Conservation (phyloP, 2,888 invertebrate genomes). For the Amiota mariae region DNA sequence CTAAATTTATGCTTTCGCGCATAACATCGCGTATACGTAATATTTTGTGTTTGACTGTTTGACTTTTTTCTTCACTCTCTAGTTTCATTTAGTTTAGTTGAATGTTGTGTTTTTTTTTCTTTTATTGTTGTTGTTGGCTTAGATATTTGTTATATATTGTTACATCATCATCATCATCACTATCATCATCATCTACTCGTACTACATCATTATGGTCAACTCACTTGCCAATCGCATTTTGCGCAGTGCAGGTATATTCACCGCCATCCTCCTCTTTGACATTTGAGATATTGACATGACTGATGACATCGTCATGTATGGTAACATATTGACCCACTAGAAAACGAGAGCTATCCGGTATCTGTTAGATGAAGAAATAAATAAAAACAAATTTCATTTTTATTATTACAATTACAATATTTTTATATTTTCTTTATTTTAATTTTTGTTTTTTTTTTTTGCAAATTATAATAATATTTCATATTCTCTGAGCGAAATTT, state of each 20-base stretch:
- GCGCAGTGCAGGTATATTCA: conserved; percentile 89
- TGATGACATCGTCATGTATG: conserved; percentile 92
- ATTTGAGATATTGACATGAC: conserved; percentile 91
- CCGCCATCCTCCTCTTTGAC: conserved; percentile 93
- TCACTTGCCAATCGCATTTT: conserved; percentile 84
- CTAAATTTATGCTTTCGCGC: conserved; percentile 64
- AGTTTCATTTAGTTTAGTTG: not conserved
- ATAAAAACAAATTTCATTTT: conserved; percentile 13
- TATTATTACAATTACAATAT: not conserved
- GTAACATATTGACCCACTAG: conserved; percentile 94
- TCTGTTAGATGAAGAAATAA: conserved; percentile 54
- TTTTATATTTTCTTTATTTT: not conserved
- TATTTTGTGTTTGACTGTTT: not conserved
- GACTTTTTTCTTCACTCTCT: not conserved
- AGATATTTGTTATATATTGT: not conserved
- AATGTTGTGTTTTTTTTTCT: not conserved
- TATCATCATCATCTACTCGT: not conserved
- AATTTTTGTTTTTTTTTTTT: too few species aligned
- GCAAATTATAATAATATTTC: conserved; percentile 12
- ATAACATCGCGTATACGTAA: conserved; percentile 25
- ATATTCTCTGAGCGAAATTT: not conserved
- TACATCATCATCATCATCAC: not conserved
- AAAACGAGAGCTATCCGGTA: conserved; percentile 79
- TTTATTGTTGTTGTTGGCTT: not conserved
- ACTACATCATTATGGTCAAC: conserved; percentile 51